These are phyloP conservation scores for Neosalanx taihuensis DNA, from an alignment of 2,797 vertebrate genomes.

Conservation along the genomic window DNA sequence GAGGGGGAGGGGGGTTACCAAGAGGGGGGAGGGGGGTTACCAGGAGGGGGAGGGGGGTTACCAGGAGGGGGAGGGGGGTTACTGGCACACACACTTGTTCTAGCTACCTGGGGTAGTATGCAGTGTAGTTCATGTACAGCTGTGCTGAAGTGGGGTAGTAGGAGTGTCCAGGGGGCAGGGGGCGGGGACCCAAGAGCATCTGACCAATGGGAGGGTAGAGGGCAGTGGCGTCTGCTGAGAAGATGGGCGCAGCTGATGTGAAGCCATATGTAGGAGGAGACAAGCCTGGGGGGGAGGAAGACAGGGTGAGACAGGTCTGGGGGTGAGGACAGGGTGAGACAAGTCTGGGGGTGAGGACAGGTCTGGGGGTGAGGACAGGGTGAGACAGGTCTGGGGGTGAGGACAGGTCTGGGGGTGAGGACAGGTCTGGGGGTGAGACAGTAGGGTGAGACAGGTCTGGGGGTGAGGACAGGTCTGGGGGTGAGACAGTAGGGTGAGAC, in stretches of 20 bases:
- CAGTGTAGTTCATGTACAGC: slow-evolving; percentile 94
- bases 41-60: neutral
- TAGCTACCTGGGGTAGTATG: slow-evolving; percentile 93
- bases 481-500: neutral
- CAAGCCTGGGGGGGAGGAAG: slow-evolving; percentile 76
- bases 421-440: no score
- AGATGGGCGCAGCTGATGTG: slow-evolving; percentile 77
- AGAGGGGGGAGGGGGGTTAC: no score
- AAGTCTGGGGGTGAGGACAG: no score
- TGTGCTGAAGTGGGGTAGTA: slow-evolving; percentile 88
- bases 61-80: neutral
- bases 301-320: slow-evolving; percentile 15
- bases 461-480: slow-evolving; percentile 81
- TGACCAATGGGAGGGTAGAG: slow-evolving; percentile 85
- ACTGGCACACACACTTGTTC: no score
- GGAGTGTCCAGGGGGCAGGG: slow-evolving; percentile 74
- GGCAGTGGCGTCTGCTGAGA: slow-evolving; percentile 82
- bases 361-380: no score
- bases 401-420: slow-evolving; percentile 79
- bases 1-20: neutral
- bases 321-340: no score
- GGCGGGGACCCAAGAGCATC: slow-evolving; percentile 81
- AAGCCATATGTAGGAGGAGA: slow-evolving; percentile 90
- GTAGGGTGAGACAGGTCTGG: slow-evolving; percentile 91
- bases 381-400: slow-evolving; percentile 9